Evolutionary conservation across 2,113 vertebrate genomes (phyloP).

Genomic region (Macquaria australasica): DNA sequence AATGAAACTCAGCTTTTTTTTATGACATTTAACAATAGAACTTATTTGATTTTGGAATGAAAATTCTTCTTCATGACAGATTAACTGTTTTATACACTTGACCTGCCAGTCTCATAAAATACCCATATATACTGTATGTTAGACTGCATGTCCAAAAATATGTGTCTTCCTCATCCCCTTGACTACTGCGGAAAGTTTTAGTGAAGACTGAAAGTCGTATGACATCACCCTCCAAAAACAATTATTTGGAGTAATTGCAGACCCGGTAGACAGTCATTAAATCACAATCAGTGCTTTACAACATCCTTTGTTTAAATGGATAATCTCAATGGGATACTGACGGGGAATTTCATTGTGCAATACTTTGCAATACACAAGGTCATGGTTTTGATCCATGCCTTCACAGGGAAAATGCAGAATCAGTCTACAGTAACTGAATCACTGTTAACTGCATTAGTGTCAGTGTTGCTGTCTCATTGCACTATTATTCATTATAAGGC

Average conservation of each 20-base stretch:
- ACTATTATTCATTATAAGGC: slow-evolving; percentile 17
- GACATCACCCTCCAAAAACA: not conserved
- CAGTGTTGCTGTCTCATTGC: slow-evolving; percentile 3
- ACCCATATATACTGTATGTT: not conserved
- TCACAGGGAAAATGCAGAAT: not conserved
- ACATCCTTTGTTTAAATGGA: not conserved
- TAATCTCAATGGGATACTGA: not conserved
- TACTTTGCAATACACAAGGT: not conserved
- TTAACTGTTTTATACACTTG: not conserved
- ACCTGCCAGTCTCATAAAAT: not conserved
- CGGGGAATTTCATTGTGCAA: not conserved
- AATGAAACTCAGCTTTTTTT: not conserved
- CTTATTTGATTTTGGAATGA: not conserved
- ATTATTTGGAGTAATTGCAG: not conserved
- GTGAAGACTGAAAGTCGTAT: not conserved
- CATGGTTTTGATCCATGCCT: not conserved
- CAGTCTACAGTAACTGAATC: not conserved
- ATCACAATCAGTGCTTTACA: not conserved
- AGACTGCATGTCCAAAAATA: not conserved
- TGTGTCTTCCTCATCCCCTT: not conserved
- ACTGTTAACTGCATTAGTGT: slow-evolving; percentile 17
- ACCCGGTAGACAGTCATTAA: not conserved
- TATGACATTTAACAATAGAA: not conserved
- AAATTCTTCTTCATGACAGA: not conserved
- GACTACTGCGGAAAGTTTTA: not conserved